Percentiles rank a stretch among this genome's conserved stretches.
phyloP scores from a whole-genome alignment of 2,888 invertebrate species.

The Scrobipalpa atriplicella region DNA sequence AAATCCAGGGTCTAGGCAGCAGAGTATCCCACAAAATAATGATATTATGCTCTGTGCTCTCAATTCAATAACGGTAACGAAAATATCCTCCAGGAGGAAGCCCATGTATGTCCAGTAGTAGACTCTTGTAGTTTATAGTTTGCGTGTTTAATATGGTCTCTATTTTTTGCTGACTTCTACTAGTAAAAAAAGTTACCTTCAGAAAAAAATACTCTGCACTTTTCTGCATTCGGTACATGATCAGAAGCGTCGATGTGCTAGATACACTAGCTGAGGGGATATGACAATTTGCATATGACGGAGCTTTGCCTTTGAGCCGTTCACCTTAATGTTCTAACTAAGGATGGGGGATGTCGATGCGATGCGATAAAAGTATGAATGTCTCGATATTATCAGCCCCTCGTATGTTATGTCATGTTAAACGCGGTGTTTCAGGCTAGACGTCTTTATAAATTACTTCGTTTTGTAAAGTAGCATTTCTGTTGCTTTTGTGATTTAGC shows the following conservation, averaged over 20 bases:
- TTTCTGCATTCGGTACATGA: constrained; percentile 39
- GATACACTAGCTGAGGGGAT: constrained; percentile 59
- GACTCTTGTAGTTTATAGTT: too few relatives aligned
- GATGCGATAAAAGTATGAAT: constrained; percentile 30
- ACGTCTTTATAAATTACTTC: constrained; percentile 16
- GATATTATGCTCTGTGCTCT: too few relatives aligned
- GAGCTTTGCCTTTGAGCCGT: constrained; percentile 52
- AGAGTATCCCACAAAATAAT: too few relatives aligned
- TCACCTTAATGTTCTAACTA: constrained; percentile 32
- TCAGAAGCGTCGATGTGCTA: constrained; percentile 50
- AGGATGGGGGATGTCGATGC: constrained; percentile 28
- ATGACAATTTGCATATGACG: constrained; percentile 70
- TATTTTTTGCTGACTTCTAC: not conserved
- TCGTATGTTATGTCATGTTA: constrained; percentile 24
- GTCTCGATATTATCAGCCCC: constrained; percentile 29
- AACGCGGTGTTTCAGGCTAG: constrained; percentile 1
- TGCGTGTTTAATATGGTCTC: too few relatives aligned
- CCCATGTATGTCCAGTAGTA: too few relatives aligned
- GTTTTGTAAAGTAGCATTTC: not conserved
- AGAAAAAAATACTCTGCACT: not conserved
- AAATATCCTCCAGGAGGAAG: too few relatives aligned
- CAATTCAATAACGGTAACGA: too few relatives aligned
- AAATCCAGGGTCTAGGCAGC: too few relatives aligned
- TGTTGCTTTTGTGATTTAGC: not conserved
- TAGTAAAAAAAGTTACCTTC: not conserved